Percentiles rank a stretch among this genome's conserved stretches.
Conservation (phyloP, 2,113 vertebrate species). For the Chroicocephalus ridibundus region DNA sequence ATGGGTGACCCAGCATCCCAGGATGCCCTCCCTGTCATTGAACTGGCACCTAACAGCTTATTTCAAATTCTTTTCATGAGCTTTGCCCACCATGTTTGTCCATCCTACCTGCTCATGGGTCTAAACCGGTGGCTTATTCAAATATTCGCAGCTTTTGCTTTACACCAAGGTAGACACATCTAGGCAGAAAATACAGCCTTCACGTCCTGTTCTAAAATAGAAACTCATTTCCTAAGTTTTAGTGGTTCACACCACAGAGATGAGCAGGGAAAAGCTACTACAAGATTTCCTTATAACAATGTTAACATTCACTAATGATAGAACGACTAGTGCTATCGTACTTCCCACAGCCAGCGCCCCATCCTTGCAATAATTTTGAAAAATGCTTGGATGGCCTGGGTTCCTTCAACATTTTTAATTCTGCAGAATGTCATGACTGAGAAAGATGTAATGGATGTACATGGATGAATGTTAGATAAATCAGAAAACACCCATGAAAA, state of each 20-base stretch:
- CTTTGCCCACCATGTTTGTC: rapidly evolving
- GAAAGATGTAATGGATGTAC: not conserved
- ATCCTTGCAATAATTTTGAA: not conserved
- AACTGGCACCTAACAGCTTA: not conserved
- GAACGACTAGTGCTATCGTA: not conserved
- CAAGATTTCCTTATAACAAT: rapidly evolving
- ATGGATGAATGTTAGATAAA: not conserved
- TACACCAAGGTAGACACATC: not conserved
- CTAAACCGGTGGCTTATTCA: not conserved
- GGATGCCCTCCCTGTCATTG: not conserved
- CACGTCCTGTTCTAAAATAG: not conserved
- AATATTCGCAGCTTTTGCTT: not conserved
- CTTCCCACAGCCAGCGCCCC: not conserved
- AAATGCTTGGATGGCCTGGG: not conserved
- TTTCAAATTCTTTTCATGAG: not conserved
- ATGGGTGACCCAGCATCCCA: not conserved
- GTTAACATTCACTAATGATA: not conserved
- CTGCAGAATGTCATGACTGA: not conserved
- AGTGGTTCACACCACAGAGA: not conserved
- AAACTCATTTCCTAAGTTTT: not conserved
- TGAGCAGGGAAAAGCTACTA: not conserved
- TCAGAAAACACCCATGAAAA: not conserved
- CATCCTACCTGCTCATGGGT: not conserved
- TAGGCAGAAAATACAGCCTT: not conserved
- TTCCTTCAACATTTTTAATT: not conserved